Base-by-base conservation (phyloP, 2,113 vertebrate genomes). In the Semnornis frantzii region DNA sequence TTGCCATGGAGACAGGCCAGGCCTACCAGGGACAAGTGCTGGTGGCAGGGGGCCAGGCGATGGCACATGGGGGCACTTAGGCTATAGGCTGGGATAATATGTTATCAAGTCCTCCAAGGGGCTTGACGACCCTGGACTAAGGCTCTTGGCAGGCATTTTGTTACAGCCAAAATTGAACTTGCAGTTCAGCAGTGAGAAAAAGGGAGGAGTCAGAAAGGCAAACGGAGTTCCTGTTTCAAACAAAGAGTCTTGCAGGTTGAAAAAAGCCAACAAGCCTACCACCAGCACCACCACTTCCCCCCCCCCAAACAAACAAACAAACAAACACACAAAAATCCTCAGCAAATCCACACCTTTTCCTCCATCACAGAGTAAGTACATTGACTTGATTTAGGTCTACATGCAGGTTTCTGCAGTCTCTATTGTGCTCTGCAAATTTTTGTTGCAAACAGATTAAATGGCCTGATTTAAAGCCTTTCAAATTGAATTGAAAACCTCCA, bases 1-100 rank as follows among this genome's bases (percentile, higher is more conserved):
- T 98, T 93, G 71, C 97, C 96, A 97, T 97, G 97, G 98, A 97
- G 97, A 97, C 85, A 9, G 95, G 87, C 95, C 97, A 91, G 97
- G 88, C 95, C 97, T 97, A 95, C 96, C 97, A 96, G 95, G 95
- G 94, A 95, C 68, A 44, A 94, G 94, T 20, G 27, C 95, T 95
- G 97, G 96, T 20, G 69, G 16, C 81, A 87, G 93, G 70, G 3
- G 27, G 50, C 78, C 1, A 5, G 66, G 89, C 5, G 15, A 72
- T 54, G 91, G 84, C 39, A 24, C 87, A 72, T 28, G 94, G 92
- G 94, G 90, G 64, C 90, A 37, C 55, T 85, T 94, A 44, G 68
- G 77, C 88, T 93, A 37, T 58, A 33, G 92, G 70, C 25, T 91
- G 93, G 91, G 81, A 90, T 85, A 81, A 7, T 57, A 24, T 83